These are phyloP conservation scores for Morone saxatilis DNA, from an alignment of 2,113 vertebrate genomes.

Conservation along the genomic window DNA sequence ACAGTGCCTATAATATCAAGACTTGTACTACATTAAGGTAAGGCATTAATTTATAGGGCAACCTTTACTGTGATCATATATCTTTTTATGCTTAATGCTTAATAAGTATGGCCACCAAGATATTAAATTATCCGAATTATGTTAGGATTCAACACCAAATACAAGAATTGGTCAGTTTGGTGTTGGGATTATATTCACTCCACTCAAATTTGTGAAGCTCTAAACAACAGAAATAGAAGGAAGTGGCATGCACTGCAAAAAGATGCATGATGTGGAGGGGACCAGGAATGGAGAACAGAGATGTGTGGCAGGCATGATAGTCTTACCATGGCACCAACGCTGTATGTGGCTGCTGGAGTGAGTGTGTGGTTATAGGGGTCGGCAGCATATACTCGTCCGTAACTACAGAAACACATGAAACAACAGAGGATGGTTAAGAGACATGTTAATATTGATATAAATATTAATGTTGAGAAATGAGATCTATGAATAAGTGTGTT, in stretches of 20 bases:
- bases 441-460: neutral
- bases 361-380: conserved; percentile 99
- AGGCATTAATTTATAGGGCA: neutral
- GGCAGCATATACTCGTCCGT: conserved; percentile 99
- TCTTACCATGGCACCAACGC: conserved; percentile 99
- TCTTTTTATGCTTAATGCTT: neutral
- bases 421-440: conserved; percentile 17
- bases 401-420: conserved; percentile 88
- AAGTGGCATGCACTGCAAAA: neutral
- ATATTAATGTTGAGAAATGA: too few relatives aligned
- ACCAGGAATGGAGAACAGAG: neutral
- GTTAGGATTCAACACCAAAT: neutral
- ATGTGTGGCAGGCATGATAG: neutral
- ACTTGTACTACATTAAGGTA: too few relatives aligned
- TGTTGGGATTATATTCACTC: neutral
- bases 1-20: too few relatives aligned
- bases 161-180: neutral
- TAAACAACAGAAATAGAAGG: neutral
- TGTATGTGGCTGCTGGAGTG: conserved; percentile 99
- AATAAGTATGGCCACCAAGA: neutral
- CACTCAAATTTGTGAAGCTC: neutral
- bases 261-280: neutral
- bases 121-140: neutral
- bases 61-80: neutral
- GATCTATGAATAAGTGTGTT: too few relatives aligned